Conservation (phyloP, 2,888 invertebrate species). For the Drosophila anomalata region DNA sequence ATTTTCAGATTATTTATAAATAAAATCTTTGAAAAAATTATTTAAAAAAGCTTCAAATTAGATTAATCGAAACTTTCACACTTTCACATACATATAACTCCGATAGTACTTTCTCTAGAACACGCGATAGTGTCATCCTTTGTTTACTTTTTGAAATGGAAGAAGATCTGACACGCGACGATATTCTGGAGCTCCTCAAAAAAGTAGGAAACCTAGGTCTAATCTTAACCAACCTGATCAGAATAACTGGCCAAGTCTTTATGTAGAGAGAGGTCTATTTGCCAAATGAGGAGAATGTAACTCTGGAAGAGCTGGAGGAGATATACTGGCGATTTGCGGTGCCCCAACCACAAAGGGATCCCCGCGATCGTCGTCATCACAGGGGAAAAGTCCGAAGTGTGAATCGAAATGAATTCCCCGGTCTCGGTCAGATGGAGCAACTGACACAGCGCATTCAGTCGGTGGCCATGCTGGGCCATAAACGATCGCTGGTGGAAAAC, state of each 20-base stretch:
- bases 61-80: too few species aligned
- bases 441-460: conserved; percentile 39
- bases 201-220: not conserved
- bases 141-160: not conserved
- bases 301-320: conserved; percentile 33
- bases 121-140: not conserved
- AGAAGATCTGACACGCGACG: not conserved
- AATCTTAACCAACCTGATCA: too few species aligned
- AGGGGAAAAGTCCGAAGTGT: not conserved
- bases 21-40: too few species aligned
- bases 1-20: too few species aligned
- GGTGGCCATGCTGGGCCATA: conserved; percentile 37
- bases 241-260: not conserved
- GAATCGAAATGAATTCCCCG: not conserved
- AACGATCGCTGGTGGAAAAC: conserved; percentile 13
- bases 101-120: conserved; percentile 1
- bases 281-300: conserved; percentile 28
- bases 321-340: conserved; percentile 51
- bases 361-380: conserved; percentile 32
- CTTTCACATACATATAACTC: too few species aligned
- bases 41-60: too few species aligned
- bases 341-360: conserved; percentile 46
- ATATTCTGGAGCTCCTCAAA: not conserved
- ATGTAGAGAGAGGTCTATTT: conserved; percentile 46
- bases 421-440: conserved; percentile 23